Base-by-base conservation (phyloP, 2,888 invertebrate species). In the Drosophila lutescens region DNA sequence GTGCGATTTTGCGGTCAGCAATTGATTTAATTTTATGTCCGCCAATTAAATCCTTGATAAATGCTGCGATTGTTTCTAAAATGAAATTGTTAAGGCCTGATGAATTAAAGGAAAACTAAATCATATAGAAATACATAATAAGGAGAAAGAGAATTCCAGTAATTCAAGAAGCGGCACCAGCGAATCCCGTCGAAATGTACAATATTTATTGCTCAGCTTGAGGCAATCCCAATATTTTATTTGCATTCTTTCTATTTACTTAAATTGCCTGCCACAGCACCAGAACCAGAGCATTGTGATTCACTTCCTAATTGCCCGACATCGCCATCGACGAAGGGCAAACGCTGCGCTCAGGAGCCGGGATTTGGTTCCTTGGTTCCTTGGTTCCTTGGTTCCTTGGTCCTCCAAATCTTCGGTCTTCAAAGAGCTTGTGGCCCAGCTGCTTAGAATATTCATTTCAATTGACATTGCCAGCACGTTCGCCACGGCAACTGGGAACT, bases 381-480 rank as follows among this genome's bases (percentile, higher is more conserved):
- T n/a, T n/a, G n/a, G n/a, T n/a, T n/a, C n/a, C n/a, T n/a, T n/a
- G n/a, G n/a, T n/a, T n/a, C n/a, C n/a, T n/a, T 5, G 34, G 15
- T 32, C 32, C 49, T 23, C 32, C 58, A n/a, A 53, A 54, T 41
- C 59, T 10, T 40, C 40, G 53, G 51, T 58, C 58, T 53, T 32
- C 20, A 40, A 41, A 26, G 17, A 54, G 63, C 36, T 53, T 59
- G 47, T 60, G 46, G 69, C 49, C 40, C 69, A 76, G 53, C 44
- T 61, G 49, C 49, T 57, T 65, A 40, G 53, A 73, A 66, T 76
- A 74, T 78, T 58, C 62, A 69, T 63, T 78, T 68, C 30, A 47
- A 56, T 62, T 79, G 70, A 56, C 58, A 79, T 77, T 70, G 66
- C 54, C 65, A 46, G 67, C 79, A 79, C 74, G 78, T 73, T 54